Conservation (phyloP, 1,140 invertebrate genomes). For the Macrostomum lignano region DNA sequence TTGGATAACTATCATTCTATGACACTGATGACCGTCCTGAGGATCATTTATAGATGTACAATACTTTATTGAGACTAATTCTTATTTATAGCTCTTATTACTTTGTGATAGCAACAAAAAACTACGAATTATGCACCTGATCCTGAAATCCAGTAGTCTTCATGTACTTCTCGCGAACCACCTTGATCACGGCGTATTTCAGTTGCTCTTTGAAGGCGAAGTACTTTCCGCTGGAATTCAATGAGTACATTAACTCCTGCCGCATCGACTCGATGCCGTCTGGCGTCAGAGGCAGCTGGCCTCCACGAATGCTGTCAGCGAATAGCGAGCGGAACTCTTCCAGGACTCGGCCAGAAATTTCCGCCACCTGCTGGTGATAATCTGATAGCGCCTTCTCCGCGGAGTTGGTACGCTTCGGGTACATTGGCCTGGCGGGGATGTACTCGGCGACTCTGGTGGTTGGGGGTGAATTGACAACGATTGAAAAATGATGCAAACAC, state of each 20-base stretch:
- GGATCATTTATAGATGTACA: no score
- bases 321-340: background rate
- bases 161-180: conserved; percentile 26
- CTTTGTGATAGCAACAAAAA: no score
- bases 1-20: no score
- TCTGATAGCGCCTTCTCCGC: conserved; percentile 15
- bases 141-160: conserved; percentile 22
- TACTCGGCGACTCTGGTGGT: conserved; percentile 24
- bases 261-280: conserved; percentile 19
- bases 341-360: background rate
- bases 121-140: no score
- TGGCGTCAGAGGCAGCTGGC: conserved; percentile 14
- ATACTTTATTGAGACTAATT: no score
- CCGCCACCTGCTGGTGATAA: background rate
- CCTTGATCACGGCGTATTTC: conserved; percentile 26
- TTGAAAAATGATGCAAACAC: no score
- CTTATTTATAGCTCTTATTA: no score
- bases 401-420: conserved; percentile 23
- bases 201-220: conserved; percentile 29
- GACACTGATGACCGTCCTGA: no score
- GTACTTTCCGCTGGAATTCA: conserved; percentile 25
- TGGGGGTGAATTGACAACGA: no score
- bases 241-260: conserved; percentile 21
- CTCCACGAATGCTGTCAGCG: conserved; percentile 1
- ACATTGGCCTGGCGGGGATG: conserved; percentile 23